These are phyloP conservation scores for Manis javanica DNA, from an alignment of 2,797 vertebrate species.

Conservation along the genomic window DNA sequence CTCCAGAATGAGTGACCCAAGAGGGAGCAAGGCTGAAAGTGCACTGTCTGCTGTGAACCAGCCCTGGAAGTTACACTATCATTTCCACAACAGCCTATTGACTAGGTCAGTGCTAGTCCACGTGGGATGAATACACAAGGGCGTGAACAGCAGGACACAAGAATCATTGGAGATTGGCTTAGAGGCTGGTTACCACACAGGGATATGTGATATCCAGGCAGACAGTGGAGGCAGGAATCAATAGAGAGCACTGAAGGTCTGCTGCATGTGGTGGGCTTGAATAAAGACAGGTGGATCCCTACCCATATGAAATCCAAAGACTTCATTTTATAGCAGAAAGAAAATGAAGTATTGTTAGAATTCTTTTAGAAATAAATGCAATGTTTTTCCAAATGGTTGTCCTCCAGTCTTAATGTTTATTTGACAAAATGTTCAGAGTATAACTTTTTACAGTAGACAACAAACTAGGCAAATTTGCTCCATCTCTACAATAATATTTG, in stretches of 20 bases:
- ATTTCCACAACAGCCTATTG: not conserved
- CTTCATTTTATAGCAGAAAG: not conserved
- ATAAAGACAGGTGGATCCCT: not conserved
- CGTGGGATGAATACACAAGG: not conserved
- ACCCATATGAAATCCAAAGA: not conserved
- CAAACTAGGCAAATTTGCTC: conserved; percentile 17
- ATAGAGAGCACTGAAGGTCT: not conserved
- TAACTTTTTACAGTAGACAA: not conserved
- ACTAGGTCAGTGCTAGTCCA: not conserved
- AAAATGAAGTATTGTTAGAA: conserved; percentile 1
- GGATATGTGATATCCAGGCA: not conserved
- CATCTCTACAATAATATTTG: not conserved
- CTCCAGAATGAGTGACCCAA: not conserved
- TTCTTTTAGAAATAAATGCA: not conserved
- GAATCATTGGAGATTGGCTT: not conserved
- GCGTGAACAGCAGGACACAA: not conserved
- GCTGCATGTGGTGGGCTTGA: not conserved
- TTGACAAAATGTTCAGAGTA: not conserved
- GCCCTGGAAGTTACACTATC: not conserved
- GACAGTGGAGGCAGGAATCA: not conserved
- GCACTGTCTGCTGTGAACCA: not conserved
- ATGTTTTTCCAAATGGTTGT: conserved; percentile 17
- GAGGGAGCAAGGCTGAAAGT: not conserved
- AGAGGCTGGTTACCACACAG: not conserved
- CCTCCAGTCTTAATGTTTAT: conserved; percentile 24